phyloP scores from a whole-genome alignment of 1,140 invertebrate species.

The Epicauta chinensis region DNA sequence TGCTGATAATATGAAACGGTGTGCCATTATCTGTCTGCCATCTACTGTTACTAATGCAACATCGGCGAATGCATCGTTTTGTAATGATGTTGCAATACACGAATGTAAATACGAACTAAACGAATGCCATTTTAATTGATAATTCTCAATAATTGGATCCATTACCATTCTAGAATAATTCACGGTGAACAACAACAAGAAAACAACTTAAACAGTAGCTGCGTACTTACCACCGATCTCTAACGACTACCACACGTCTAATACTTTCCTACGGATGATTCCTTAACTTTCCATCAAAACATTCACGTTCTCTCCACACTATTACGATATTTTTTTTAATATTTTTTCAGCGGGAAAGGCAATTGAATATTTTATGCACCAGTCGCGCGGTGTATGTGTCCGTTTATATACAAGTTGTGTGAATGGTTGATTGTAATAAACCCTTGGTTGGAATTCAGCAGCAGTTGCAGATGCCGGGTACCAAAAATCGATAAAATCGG shows the following conservation, averaged over 20 bases:
- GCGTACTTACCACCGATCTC: background rate
- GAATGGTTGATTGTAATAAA: background rate
- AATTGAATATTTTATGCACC: background rate
- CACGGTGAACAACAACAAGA: background rate
- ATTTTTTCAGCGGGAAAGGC: background rate
- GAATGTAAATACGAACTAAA: conserved; percentile 72
- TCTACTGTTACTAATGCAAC: conserved; percentile 75
- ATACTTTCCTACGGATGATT: background rate
- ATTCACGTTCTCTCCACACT: too few relatives aligned
- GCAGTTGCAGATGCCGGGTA: conserved; percentile 2
- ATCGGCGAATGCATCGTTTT: conserved; percentile 70
- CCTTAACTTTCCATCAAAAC: too few relatives aligned
- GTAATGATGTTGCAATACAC: conserved; percentile 69
- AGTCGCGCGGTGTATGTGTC: background rate
- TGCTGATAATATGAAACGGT: conserved; percentile 79
- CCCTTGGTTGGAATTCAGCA: conserved; percentile 5
- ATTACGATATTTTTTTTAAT: too few relatives aligned
- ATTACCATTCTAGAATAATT: conserved; percentile 20
- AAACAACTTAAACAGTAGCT: background rate
- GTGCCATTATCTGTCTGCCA: conserved; percentile 73
- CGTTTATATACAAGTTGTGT: too few relatives aligned
- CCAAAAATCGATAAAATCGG: conserved; percentile 42
- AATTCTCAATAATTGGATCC: conserved; percentile 55
- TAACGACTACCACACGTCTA: background rate
- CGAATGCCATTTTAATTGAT: conserved; percentile 82